A percentile compares a stretch with the other conserved stretches of the same genome.
phyloP scores from a whole-genome alignment of 2,797 vertebrate genomes.

The Sebastiscus tertius region DNA sequence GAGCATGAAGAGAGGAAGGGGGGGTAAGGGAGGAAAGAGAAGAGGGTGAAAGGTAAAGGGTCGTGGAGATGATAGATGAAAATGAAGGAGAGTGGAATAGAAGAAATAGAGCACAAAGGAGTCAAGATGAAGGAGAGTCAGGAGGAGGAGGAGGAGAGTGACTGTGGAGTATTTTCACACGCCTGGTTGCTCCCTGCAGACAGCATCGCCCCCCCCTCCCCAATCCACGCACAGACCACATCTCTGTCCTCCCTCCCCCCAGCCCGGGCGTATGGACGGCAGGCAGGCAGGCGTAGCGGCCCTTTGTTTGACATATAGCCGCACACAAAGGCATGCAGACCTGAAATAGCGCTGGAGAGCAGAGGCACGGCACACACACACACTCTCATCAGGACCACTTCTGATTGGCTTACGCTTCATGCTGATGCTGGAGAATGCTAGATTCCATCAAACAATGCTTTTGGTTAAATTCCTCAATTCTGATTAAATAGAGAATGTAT shows the following conservation, averaged over 20 bases:
- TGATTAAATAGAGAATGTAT: neutral
- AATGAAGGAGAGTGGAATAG: neutral
- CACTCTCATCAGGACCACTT: slow-evolving; percentile 70
- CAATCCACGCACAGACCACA: slow-evolving; percentile 8
- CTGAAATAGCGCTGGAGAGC: slow-evolving; percentile 48
- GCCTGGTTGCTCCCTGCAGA: slow-evolving; percentile 65
- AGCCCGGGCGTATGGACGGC: slow-evolving; percentile 32
- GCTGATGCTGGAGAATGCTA: neutral
- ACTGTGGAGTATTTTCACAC: slow-evolving; percentile 76
- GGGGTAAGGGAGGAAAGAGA: neutral
- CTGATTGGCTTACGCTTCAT: slow-evolving; percentile 61
- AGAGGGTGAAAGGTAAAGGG: slow-evolving; percentile 24
- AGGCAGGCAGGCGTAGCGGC: slow-evolving; percentile 28
- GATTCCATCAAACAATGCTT: neutral
- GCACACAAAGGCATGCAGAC: slow-evolving; percentile 70
- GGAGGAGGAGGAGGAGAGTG: slow-evolving; percentile 46
- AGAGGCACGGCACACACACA: neutral
- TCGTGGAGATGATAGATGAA: neutral
- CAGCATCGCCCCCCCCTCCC: slow-evolving; percentile 10
- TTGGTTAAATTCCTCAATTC: neutral
- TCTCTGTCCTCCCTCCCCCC: slow-evolving; percentile 44
- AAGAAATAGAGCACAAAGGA: slow-evolving; percentile 43
- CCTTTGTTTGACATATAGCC: slow-evolving; percentile 78
- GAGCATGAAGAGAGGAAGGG: slow-evolving; percentile 34
- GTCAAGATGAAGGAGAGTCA: neutral